Evolutionary conservation across 1,140 invertebrate genomes (phyloP), one percentile per base, ranked within the genome.

Genomic region (Drosophila bipectinata): DNA sequence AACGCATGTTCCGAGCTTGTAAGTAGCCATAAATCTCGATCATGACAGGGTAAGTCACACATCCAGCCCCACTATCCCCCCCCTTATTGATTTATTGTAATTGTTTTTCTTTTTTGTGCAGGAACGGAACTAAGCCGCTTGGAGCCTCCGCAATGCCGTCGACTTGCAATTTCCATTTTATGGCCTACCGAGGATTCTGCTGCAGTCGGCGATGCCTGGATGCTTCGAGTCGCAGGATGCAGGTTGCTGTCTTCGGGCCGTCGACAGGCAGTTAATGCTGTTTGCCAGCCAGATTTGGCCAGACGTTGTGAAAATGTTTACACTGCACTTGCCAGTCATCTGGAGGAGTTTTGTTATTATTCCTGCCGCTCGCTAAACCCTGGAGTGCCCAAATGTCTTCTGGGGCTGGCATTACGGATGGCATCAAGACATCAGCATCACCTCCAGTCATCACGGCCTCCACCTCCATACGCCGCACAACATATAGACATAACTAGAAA

Each of bases 281-380:
- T 55, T 64, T 77, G 34, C 62, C 28, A n/a, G 26, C 48, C 18
- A 14, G 39, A 66, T 67, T 54, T 62, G 26, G 12, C 56, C 63
- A 63, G 73, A 77, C 74, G 73, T 58, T 78, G 68, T 73, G 68
- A 78, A 79, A 79, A 63, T 79, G 76, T 79, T 79, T 79, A 52
- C 77, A 56, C 59, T 64, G 54, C 76, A 79, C 76, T 79, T 48
- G 69, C 32, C 55, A 39, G 44, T 34, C 67, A 77, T 60, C 55
- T 41, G 51, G 18, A 60, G 64, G 21, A 39, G 26, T 52, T 64
- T 45, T 51, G 34, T 60, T 63, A 52, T 45, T 73, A 47, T 72
- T 55, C 55, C 58, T 21, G 14, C 30, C 56, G 12, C 21, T 8
- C 15, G 7, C 15, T 18, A 7, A 15, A 15, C 14, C 15, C 41